Evolutionary conservation across 2,888 invertebrate species (phyloP), one percentile per base, ranked within the genome.

Genomic region (Gasteruption jaculator): DNA sequence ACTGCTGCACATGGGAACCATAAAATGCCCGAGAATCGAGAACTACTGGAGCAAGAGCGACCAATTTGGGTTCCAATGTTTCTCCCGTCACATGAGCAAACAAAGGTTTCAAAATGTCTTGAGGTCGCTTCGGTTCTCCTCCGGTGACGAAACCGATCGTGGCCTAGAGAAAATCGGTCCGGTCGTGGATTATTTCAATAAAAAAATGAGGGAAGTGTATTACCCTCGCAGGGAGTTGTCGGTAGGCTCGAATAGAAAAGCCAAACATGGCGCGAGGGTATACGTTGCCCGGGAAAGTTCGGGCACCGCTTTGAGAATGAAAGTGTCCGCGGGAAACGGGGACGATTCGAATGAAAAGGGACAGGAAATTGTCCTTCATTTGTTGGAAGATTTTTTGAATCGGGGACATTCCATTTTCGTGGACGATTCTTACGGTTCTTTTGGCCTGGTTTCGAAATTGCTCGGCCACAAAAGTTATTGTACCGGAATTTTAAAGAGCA

Each of bases 151-250:
- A 31, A 31, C 5, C 18, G n/a, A 25, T 32, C 3, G 32, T 37
- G 15, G 32, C 2, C 20, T 26, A 10, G n/a, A 21, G 2, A 35
- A 39, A 31, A 30, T 34, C 26, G n/a, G 8, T 2, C 35, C 39
- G 11, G 12, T 39, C 18, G n/a, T 43, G 3, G 43, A 43, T 34
- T 39, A 39, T 8, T 43, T 43, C n/a, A 43, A 39, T 15, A 15
- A 35, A 16, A 39, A 34, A 39, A 43, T 43, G 39, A 35, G 14
- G 27, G 19, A 30, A 29, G 11, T 43, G 10, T 39, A 43, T 15
- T 36, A 43, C 22, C 43, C 39, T 2, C 14, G 20, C 15, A 43
- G 16, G 40, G 25, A 35, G n/a, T 14, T 43, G 4, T 26, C 21
- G 16, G 27, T 39, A 31, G n/a, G 32, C 21, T 8, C 31, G 5